Base-by-base conservation (phyloP, 35 echinoderm and acorn worm species). In the Holothuria glaberrima region DNA sequence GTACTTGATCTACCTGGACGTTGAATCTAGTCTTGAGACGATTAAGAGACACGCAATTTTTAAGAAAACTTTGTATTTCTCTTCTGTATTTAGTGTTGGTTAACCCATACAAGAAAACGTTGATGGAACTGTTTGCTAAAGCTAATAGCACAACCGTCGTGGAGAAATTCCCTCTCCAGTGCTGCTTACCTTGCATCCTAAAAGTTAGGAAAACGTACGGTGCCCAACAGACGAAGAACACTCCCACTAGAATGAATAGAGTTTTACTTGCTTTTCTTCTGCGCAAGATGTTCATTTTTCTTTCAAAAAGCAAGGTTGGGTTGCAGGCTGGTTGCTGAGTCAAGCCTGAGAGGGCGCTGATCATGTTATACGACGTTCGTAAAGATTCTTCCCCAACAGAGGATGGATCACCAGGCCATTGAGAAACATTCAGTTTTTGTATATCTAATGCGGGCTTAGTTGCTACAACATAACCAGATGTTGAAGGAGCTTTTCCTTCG, bases 101-200 rank as follows among this genome's bases (percentile, higher is more conserved):
- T 6, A 82, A 58, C 20, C 48, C 57, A 60, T 82, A 82, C 18
- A 82, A 26, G 50, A 48, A 82, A 21, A 57, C 79, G 50, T 82
- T 82, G 20, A 50, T 48, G 7, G 50, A n/a, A 57, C 79, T 56
- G 31, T 82, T 82, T 16, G 48, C 36, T 13, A 82, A 50, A n/a
- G 79, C 79, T 21, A 82, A n/a, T 7, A 82, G 19, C 20, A 82
- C 44, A 9, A 56, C 46, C 9, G 19, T 29, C n/a, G 44, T 82
- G 21, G 79, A 10, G 19, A 48, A 29, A 14, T 18, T 57, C 7
- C 48, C 24, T n/a, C 14, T 50, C 25, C n/a, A 29, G 29, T 82
- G 9, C 18, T 58, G 10, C 5, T 30, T 27, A 58, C 24, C n/a
- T 18, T 27, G 79, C 10, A 60, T 57, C 1, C 6, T 22, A 56